Percentiles rank a stretch among this genome's conserved stretches.
Conservation (phyloP, 2,797 vertebrate species). For the Onychomys torridus region DNA sequence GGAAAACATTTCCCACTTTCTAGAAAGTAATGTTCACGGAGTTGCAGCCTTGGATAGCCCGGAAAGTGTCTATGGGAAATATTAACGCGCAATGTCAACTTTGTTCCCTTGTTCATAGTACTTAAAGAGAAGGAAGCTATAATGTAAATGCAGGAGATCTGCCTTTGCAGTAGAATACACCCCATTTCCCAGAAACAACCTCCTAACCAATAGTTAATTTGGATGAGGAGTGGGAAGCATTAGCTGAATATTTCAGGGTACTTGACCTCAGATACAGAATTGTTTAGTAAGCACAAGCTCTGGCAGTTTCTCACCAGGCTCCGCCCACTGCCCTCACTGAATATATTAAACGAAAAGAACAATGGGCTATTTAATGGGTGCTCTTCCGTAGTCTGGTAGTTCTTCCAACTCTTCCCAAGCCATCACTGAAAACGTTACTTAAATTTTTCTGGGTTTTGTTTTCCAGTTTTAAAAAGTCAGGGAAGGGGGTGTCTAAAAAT, state of each 20-base stretch:
- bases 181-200: background rate
- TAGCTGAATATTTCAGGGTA: background rate
- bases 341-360: background rate
- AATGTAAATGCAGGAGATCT: background rate
- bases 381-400: background rate
- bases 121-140: slow-evolving; percentile 31
- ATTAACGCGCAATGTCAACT: background rate
- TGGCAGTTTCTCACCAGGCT: background rate
- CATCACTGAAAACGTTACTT: background rate
- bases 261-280: background rate
- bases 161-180: background rate
- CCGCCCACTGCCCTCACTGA: background rate
- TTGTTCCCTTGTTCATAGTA: background rate
- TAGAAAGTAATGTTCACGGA: background rate
- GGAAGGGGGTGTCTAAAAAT: background rate
- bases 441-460: background rate
- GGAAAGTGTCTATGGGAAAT: background rate
- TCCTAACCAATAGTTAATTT: background rate
- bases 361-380: background rate
- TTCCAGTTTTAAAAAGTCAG: slow-evolving; percentile 30
- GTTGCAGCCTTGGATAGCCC: background rate
- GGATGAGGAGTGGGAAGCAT: background rate
- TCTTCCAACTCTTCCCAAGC: background rate
- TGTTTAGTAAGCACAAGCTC: background rate
- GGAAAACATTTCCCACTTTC: background rate